These are phyloP conservation scores for Camelus dromedarius DNA, from an alignment of 2,113 vertebrate species.

Conservation along the genomic window DNA sequence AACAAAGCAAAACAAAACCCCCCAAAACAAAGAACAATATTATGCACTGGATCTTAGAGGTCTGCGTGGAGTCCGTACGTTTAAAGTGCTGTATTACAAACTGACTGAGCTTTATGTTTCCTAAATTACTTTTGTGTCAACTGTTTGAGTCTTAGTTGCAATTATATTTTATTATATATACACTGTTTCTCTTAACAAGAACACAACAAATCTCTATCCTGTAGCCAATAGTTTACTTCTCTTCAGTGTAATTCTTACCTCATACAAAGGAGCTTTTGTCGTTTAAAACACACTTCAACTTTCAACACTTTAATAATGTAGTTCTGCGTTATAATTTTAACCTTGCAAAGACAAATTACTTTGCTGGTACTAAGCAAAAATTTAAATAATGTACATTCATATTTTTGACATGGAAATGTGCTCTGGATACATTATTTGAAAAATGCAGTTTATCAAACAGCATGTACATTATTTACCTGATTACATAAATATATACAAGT, in stretches of 20 bases:
- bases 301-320: slow-evolving; percentile 28
- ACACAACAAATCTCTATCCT: neutral
- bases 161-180: neutral
- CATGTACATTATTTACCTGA: neutral
- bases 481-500: neutral
- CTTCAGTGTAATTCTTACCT: neutral
- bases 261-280: neutral
- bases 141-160: neutral
- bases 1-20: neutral
- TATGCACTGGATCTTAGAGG: neutral
- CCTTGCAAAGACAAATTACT: neutral
- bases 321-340: slow-evolving; percentile 17
- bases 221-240: slow-evolving; percentile 20
- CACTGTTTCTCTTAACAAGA: neutral
- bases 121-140: neutral
- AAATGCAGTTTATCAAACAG: neutral
- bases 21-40: neutral
- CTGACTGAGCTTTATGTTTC: neutral
- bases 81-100: neutral
- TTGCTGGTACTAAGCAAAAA: neutral
- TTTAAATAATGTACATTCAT: neutral
- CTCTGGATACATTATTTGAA: neutral
- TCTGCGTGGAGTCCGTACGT: neutral
- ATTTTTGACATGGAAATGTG: neutral
- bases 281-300: slow-evolving; percentile 20